Evolutionary conservation across 2,797 vertebrate species (phyloP), one percentile per base, ranked within the genome.

Genomic region (Eupleurogrammus muticus): DNA sequence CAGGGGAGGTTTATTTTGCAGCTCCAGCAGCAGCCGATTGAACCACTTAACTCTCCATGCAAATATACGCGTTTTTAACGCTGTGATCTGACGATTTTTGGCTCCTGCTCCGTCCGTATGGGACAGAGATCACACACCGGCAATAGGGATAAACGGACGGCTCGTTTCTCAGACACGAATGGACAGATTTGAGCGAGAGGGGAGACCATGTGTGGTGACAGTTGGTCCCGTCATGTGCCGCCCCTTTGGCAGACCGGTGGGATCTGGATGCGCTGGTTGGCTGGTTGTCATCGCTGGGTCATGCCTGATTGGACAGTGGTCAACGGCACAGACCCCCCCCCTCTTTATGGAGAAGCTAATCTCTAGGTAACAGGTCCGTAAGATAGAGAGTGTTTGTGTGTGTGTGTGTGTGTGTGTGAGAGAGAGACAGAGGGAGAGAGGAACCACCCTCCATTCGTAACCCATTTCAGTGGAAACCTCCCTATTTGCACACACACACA

Each of bases 171-270:
- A n/a, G 58, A 81, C 73, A 79, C 77, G 79, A 83, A 71, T 32
- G 70, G 72, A 77, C 84, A 89, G 87, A 87, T 88, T 85, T 84
- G 53, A 60, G 75, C 69, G 81, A 70, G 81, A 86, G n/a, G 75
- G 80, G 76, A 80, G 82, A 87, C 75, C 90, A 89, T 91, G 90
- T 92, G 92, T 83, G 86, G 80, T 85, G 90, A 91, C 92, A 93
- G 92, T 92, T 92, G 90, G 89, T 91, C 84, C 66, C 77, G 71
- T 90, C 90, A 88, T 89, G 87, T 89, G 88, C 88, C 53, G 64
- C 81, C 79, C 80, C 63, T 21, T 84, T 89, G 89, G 90, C 87
- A 88, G 82, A 73, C 61, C 61, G 50, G 63, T 53, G 50, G 63
- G 75, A 79, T 83, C 80, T 84, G 81, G 84, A 79, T 64, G 66